phyloP scores from a whole-genome alignment of 1,140 invertebrate genomes.

The Megalonaias nervosa region DNA sequence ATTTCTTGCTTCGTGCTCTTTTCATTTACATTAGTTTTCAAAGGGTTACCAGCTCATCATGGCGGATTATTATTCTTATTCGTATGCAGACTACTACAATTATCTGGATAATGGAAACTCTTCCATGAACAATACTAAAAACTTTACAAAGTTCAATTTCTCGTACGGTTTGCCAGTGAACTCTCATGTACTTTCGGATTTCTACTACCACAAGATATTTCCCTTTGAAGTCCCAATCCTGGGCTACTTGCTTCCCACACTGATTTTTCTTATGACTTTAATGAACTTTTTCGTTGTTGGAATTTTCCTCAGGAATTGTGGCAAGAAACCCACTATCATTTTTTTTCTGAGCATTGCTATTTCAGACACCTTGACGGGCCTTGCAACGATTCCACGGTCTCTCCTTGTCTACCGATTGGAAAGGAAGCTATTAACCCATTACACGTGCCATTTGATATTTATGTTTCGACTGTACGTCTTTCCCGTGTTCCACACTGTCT shows the following conservation, averaged over 20 bases:
- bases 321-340: conserved; percentile 20
- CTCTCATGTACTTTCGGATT: not conserved
- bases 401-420: conserved; percentile 8
- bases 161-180: too few species aligned
- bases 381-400: conserved; percentile 12
- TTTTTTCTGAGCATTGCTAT: conserved; percentile 29
- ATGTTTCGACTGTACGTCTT: conserved; percentile 19
- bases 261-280: conserved; percentile 14
- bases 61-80: too few species aligned
- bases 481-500: conserved; percentile 29
- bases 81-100: too few species aligned
- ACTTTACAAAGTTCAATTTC: too few species aligned
- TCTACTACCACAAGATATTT: conserved; percentile 11
- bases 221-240: conserved; percentile 14
- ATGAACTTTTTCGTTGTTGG: conserved; percentile 18
- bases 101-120: too few species aligned
- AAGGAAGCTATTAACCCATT: not conserved
- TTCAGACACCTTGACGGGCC: conserved; percentile 27
- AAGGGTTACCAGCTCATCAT: too few species aligned
- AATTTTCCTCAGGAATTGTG: conserved; percentile 19
- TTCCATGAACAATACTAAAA: too few species aligned
- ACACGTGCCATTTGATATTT: conserved; percentile 14
- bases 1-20: too few species aligned
- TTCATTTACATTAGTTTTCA: too few species aligned
- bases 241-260: conserved; percentile 12